These are phyloP conservation scores for Drosophila hydei DNA, from an alignment of 1,140 invertebrate genomes.

Conservation along the genomic window DNA sequence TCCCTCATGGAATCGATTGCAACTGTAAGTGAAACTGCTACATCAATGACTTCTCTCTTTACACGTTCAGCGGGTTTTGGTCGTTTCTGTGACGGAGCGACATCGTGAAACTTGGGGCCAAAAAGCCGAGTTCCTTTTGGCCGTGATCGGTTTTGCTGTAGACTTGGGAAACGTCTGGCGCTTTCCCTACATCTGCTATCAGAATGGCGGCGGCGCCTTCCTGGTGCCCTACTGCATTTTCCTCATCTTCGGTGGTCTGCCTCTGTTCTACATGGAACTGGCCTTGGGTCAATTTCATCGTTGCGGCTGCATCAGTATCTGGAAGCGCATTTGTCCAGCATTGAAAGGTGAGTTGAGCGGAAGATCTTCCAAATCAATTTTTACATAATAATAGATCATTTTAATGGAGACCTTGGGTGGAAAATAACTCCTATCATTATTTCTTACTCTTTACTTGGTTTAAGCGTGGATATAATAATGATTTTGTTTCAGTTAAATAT, in stretches of 20 bases:
- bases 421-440: no score
- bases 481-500: no score
- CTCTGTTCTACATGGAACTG: constrained; percentile 97
- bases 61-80: constrained; percentile 84
- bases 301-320: constrained; percentile 96
- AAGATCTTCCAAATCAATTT: background rate
- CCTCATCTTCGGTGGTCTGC: constrained; percentile 95
- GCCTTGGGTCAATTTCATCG: constrained; percentile 96
- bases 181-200: constrained; percentile 93
- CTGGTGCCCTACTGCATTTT: constrained; percentile 96
- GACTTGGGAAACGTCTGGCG: constrained; percentile 93
- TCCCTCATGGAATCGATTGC: background rate
- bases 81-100: constrained; percentile 87
- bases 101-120: constrained; percentile 90
- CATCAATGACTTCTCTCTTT: background rate
- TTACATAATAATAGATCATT: no score
- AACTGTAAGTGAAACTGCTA: background rate
- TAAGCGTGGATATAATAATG: no score
- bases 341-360: constrained; percentile 93
- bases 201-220: constrained; percentile 94
- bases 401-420: no score
- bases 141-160: constrained; percentile 94
- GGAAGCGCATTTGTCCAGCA: constrained; percentile 97
- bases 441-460: no score
- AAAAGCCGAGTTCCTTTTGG: constrained; percentile 94